phyloP scores from a whole-genome alignment of 2,797 vertebrate species.

The Paratrypauchen microcephalus region DNA sequence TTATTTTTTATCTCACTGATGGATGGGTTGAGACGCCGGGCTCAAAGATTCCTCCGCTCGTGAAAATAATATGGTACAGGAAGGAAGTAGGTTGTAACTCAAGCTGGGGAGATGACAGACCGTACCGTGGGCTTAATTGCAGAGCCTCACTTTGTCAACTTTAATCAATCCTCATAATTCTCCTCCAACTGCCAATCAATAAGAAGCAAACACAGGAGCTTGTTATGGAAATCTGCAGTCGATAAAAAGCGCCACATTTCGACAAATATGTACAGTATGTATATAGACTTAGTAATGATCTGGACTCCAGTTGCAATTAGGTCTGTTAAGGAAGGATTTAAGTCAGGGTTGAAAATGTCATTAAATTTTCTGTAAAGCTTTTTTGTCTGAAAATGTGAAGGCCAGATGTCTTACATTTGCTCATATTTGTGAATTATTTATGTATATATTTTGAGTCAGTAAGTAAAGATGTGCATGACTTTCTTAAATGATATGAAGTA shows the following conservation, averaged over 20 bases:
- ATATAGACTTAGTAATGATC: background rate
- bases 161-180: conserved; percentile 34
- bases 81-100: conserved; percentile 17
- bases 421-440: background rate
- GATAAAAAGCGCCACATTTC: background rate
- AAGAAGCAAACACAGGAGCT: conserved; percentile 14
- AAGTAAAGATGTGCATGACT: too few relatives aligned
- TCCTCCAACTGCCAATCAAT: conserved; percentile 22
- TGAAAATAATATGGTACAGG: conserved; percentile 10
- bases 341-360: background rate
- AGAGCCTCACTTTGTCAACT: conserved; percentile 24
- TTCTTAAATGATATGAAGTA: too few relatives aligned
- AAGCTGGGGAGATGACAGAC: conserved; percentile 15
- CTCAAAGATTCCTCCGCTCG: conserved; percentile 1
- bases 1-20: background rate
- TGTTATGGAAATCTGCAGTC: conserved; percentile 10
- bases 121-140: conserved; percentile 9
- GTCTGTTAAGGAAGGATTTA: background rate
- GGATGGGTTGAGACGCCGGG: background rate
- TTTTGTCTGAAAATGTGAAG: background rate
- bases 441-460: too few relatives aligned
- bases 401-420: background rate
- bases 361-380: background rate
- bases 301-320: background rate
- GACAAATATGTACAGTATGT: background rate